Conservation (phyloP, 2,888 invertebrate species). For the Miltochrista miniata region DNA sequence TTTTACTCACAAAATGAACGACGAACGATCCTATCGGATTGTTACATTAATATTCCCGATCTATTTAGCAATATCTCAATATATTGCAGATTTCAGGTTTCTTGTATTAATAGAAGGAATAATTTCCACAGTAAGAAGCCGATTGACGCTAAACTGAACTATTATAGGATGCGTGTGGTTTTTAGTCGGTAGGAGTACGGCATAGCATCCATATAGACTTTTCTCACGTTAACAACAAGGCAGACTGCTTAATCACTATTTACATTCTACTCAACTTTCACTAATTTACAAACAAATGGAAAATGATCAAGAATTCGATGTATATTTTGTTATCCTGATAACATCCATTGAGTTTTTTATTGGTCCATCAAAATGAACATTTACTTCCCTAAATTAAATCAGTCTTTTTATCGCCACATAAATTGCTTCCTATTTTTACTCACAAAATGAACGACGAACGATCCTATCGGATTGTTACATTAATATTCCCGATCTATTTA, state of each 20-base stretch:
- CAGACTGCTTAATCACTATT: no score
- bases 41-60: not conserved
- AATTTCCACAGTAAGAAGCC: no score
- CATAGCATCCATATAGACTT: no score
- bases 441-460: not conserved
- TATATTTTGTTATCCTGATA: no score
- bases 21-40: not conserved
- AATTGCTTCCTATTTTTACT: slow-evolving; percentile 4
- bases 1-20: not conserved
- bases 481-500: not conserved
- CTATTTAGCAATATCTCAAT: no score
- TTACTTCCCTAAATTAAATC: slow-evolving; percentile 25
- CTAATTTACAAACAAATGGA: no score
- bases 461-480: not conserved
- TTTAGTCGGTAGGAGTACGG: no score
- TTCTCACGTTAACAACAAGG: no score
- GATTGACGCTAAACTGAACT: no score
- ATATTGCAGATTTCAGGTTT: not conserved
- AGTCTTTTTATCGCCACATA: slow-evolving; percentile 17
- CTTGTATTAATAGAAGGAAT: not conserved
- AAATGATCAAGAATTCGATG: no score
- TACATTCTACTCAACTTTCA: no score
- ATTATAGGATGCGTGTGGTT: no score
- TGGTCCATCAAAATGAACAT: slow-evolving; percentile 24
- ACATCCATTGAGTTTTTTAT: not conserved